Evolutionary conservation across 2,797 vertebrate species (phyloP).

Genomic region (Pseudochaenichthys georgianus): DNA sequence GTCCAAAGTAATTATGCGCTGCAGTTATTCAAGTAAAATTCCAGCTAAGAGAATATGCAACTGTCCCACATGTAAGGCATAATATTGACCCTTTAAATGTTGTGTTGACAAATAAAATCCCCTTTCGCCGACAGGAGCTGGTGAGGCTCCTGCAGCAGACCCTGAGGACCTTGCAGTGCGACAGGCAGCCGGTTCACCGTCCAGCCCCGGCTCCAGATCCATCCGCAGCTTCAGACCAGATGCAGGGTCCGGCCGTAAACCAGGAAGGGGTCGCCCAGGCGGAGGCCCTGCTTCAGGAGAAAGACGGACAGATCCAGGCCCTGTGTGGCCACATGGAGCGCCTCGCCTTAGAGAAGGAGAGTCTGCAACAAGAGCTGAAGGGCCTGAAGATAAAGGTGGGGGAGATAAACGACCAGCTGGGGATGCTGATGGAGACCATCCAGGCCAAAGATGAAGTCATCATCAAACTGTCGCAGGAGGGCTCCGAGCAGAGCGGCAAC

Average conservation of each 20-base stretch:
- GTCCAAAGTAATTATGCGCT: neutral
- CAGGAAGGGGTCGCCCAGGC: slow-evolving; percentile 67
- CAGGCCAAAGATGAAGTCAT: slow-evolving; percentile 98
- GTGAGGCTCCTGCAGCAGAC: slow-evolving; percentile 97
- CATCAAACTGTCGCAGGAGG: slow-evolving; percentile 91
- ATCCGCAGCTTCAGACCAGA: slow-evolving; percentile 32
- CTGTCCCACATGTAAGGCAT: neutral
- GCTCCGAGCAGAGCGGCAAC: slow-evolving; percentile 74
- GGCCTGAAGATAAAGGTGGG: slow-evolving; percentile 91
- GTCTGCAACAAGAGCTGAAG: slow-evolving; percentile 90
- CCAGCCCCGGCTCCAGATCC: slow-evolving; percentile 62
- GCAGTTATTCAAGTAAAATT: neutral
- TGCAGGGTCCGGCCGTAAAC: slow-evolving; percentile 9
- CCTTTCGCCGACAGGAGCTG: slow-evolving; percentile 86
- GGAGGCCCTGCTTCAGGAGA: slow-evolving; percentile 85
- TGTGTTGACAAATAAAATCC: slow-evolving; percentile 17
- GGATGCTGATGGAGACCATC: slow-evolving; percentile 98
- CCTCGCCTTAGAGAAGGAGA: slow-evolving; percentile 90
- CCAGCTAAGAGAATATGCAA: neutral
- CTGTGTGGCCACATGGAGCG: slow-evolving; percentile 92
- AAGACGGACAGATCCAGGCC: slow-evolving; percentile 89
- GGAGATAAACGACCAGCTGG: slow-evolving; percentile 92
- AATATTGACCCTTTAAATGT: neutral
- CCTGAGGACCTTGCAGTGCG: slow-evolving; percentile 91
- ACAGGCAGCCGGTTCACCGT: slow-evolving; percentile 82